Percentiles rank a stretch among this genome's conserved stretches.
Evolutionary conservation across 2,888 invertebrate species (phyloP).

Genomic region (Nemoura dubitans): DNA sequence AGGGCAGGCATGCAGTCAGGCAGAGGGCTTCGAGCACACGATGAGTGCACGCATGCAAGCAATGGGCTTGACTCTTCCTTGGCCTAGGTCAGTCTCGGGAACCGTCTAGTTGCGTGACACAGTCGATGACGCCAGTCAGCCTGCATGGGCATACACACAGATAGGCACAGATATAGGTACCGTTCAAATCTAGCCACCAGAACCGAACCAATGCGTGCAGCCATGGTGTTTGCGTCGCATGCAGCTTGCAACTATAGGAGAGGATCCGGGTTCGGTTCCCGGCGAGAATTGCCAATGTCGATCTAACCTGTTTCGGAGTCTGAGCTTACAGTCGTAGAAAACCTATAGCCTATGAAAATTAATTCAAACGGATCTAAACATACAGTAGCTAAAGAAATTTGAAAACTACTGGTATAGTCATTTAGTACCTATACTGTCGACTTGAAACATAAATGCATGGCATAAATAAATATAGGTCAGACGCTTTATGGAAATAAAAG

Average conservation of each 20-base stretch:
- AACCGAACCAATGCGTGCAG: neutral
- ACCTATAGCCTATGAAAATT: neutral
- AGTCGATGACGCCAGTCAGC: neutral
- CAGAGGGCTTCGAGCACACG: neutral
- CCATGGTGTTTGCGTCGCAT: neutral
- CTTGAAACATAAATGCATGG: conserved; percentile 3
- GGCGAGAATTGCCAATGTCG: neutral
- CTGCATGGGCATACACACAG: neutral
- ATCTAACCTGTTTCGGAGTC: neutral
- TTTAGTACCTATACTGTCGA: neutral
- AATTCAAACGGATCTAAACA: neutral
- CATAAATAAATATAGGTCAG: conserved; percentile 3
- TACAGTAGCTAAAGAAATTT: neutral
- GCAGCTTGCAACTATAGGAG: neutral
- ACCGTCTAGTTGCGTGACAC: conserved; percentile 1
- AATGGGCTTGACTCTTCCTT: conserved; percentile 18
- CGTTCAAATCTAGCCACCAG: conserved; percentile 4
- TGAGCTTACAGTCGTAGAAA: neutral
- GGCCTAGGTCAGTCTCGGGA: neutral
- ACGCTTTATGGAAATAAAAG: neutral
- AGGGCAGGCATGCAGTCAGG: no score
- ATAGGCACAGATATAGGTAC: neutral
- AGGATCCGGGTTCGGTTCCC: neutral
- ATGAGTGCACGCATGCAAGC: conserved; percentile 14
- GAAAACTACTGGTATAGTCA: neutral